Base-by-base conservation (phyloP, 2,797 vertebrate genomes). In the Pogonophryne albipinna region DNA sequence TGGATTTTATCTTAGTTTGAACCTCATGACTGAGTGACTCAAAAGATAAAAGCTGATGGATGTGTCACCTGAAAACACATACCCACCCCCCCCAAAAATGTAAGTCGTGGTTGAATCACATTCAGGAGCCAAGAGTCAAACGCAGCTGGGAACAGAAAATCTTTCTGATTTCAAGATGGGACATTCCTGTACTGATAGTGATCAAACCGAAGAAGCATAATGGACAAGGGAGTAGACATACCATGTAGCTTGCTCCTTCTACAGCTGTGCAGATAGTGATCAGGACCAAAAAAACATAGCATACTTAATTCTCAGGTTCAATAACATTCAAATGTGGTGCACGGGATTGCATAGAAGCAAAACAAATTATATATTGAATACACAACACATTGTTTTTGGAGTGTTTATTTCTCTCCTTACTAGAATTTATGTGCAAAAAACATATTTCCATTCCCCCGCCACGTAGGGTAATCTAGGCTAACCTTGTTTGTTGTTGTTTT, bases 141-240 rank as follows among this genome's bases (percentile, higher is more conserved):
- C 3, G 31, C 49, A 53, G 57, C 69, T 74, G 65, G 71, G 66
- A 41, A 3, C 62, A 47, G 15, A 50, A 47, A 47, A 44, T 76
- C 64, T 42, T 34, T 20, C 51, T 56, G 17, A 47, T 15, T 57
- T 70, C 45, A n/a, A 60, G 66, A 45, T 17, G 20, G 3, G 23
- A 58, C 55, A 74, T 86, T 79, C 71, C 73, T 71, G 51, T n/a
- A 27, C 41, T 60, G 85, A 89, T 84, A 49, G 16, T 0, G 59
- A 83, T 89, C 82, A 64, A 51, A 53, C 9, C 12, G 6, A 4
- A 16, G 20, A 34, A 7, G 34, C 7, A 7, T 34, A 34, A 27
- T 27, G 23, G 23, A 27, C 23, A 27, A 67, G 41, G 13, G 20
- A 45, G 11, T 20, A 16, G 4, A 49, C 52, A 44, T 66, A 52